Evolutionary conservation across 2,797 vertebrate species (phyloP), one percentile per base, ranked within the genome.

Genomic region (Falco cherrug): DNA sequence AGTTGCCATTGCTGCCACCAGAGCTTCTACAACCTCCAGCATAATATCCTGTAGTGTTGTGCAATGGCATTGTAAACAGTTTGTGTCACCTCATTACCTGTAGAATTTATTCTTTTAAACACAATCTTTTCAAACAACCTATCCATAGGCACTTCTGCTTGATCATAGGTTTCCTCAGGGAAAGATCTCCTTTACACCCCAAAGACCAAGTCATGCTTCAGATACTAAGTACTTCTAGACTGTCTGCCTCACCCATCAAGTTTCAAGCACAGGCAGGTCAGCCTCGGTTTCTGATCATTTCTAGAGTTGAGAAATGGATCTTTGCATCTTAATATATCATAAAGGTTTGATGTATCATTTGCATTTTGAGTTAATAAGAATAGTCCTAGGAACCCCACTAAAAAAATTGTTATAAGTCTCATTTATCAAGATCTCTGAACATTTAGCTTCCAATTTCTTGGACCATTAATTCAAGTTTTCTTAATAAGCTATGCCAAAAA

Each of bases 381-480:
- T 43, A 69, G 22, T 77, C 78, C 22, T 37, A 51, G 45, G 70
- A 84, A 53, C 9, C 8, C 16, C 56, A 79, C 51, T 33, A 59
- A 94, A 90, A 77, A 16, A 13, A 3, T 16, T 74, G 14, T 45
- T 53, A 70, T 21, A 41, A 33, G 85, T 91, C 51, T 75, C 39
- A 95, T 96, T 96, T 94, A 89, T 97, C 90, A 97, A 77, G n/a
- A 75, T 75, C 89, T 84, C 69, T 39, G 70, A 97, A 84, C 67
- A 92, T 81, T 91, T 87, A 85, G 43, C 51, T 95, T 90, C 74
- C 76, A 84, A 90, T 97, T 95, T 96, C 88, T 79, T 91, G 84
- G 74, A 69, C 33, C 67, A 95, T 96, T 94, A 94, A 83, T 96
- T 87, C 79, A 90, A 87, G 54, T 41, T 95, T 84, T 89, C 83